Conservation (phyloP, 2,113 vertebrate species). For the Orientallactaga bullata region DNA sequence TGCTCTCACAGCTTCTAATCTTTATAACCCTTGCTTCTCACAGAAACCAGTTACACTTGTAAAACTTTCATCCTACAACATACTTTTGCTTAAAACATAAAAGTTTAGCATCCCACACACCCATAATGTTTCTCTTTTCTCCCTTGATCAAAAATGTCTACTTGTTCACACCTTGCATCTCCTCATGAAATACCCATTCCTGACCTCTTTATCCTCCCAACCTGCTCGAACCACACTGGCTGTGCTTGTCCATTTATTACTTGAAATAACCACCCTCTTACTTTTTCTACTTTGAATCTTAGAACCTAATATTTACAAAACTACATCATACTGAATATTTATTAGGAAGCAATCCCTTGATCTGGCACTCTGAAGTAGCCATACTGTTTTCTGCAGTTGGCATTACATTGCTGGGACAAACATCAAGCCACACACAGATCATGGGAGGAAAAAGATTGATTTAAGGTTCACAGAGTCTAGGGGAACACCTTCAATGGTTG, state of each 20-base stretch:
- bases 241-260: background rate
- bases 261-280: background rate
- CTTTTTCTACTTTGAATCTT: background rate
- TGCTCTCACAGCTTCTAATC: background rate
- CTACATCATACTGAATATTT: background rate
- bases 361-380: background rate
- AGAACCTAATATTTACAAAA: conserved; percentile 1
- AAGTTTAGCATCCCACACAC: background rate
- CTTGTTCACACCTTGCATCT: background rate
- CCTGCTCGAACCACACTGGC: background rate
- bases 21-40: background rate
- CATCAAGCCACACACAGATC: too few relatives aligned
- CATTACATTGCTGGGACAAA: too few relatives aligned
- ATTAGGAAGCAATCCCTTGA: background rate
- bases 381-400: too few relatives aligned
- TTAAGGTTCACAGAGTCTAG: too few relatives aligned
- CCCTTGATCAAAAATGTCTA: background rate
- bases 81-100: background rate
- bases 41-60: background rate
- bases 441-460: too few relatives aligned
- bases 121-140: background rate
- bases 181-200: background rate
- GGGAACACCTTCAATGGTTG: too few relatives aligned
- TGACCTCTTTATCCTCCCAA: background rate
- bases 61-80: background rate